Evolutionary conservation across 2,888 invertebrate species (phyloP).

Genomic region (Monoplex corrugatus): DNA sequence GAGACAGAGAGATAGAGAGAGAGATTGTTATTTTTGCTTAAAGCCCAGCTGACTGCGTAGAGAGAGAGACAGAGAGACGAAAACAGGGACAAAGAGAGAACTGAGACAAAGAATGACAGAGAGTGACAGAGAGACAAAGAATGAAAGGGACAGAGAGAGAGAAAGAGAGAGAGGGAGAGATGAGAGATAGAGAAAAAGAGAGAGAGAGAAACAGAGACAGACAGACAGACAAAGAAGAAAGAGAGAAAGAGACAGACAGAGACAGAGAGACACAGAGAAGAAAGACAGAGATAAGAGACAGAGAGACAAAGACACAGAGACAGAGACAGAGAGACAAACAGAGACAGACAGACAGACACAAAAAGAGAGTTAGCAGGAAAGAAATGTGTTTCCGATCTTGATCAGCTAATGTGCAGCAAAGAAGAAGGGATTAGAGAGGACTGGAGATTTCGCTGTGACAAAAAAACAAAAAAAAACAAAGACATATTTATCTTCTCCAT

Average conservation of each 20-base stretch:
- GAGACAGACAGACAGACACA: neutral
- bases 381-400: no score
- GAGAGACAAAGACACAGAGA: neutral
- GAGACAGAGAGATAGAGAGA: neutral
- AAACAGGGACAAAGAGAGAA: neutral
- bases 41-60: no score
- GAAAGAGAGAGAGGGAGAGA: neutral
- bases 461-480: no score
- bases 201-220: neutral
- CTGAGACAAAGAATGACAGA: neutral
- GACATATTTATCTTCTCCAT: no score
- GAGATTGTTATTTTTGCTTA: no score
- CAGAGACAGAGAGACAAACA: neutral
- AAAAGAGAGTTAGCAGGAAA: neutral
- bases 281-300: neutral
- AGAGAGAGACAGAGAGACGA: neutral
- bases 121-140: neutral
- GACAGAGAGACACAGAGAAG: neutral
- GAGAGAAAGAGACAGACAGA: neutral
- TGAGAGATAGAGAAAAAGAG: neutral
- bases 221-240: no score
- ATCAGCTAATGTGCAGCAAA: no score
- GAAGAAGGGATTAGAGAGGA: no score
- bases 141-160: neutral
- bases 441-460: no score